These are phyloP conservation scores for Pangasianodon hypophthalmus DNA, from an alignment of 2,113 vertebrate species.

Conservation along the genomic window DNA sequence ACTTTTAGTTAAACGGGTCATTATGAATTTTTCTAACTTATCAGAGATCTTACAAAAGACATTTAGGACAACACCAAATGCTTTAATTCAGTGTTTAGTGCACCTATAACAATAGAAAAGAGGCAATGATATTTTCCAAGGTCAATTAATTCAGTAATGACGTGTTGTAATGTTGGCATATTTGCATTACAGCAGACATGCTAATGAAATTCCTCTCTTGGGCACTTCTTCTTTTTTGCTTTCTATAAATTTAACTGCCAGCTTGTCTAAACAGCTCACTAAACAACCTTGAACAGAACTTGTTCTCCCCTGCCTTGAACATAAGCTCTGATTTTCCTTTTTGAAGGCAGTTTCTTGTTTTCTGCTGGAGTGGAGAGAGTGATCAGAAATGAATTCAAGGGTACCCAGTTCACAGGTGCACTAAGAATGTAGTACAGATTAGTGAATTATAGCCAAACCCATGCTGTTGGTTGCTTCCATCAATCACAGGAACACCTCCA, in stretches of 20 bases:
- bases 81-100: conserved; percentile 13
- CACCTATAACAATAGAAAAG: neutral
- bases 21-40: neutral
- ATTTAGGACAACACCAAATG: conserved; percentile 11
- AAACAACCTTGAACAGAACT: conserved; percentile 31
- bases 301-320: conserved; percentile 10
- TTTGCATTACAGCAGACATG: conserved; percentile 25
- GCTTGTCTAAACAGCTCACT: conserved; percentile 12
- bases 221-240: conserved; percentile 1
- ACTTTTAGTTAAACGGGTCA: conserved; percentile 10
- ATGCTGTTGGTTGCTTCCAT: conserved; percentile 9
- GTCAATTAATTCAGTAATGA: conserved; percentile 34
- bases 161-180: conserved; percentile 2
- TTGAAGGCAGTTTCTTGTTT: neutral
- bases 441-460: conserved; percentile 12
- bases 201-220: conserved; percentile 39
- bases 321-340: neutral
- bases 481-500: neutral
- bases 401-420: conserved; percentile 6
- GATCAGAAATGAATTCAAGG: conserved; percentile 24
- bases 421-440: neutral
- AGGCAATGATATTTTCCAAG: conserved; percentile 35
- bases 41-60: neutral
- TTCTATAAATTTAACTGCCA: conserved; percentile 37
- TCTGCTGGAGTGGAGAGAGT: neutral